Base-by-base conservation (phyloP, 2,797 vertebrate species). In the Sebastes elongatus region DNA sequence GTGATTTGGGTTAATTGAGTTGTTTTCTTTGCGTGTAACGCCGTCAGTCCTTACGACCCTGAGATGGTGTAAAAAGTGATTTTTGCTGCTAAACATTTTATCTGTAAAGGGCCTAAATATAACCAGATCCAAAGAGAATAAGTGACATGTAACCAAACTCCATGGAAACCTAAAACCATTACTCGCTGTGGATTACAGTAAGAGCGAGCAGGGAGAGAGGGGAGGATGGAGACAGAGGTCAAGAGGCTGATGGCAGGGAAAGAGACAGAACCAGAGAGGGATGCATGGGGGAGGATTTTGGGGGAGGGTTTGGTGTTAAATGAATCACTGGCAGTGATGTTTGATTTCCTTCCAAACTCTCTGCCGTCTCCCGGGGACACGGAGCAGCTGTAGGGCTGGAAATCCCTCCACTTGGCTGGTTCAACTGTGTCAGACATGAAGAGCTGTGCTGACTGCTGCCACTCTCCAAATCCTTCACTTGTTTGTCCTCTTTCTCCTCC, bases 331-430 rank as follows among this genome's bases (percentile, higher is more conserved):
- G 71, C 85, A 76, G 73, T 18, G 42, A 80, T 74, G 80, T 89
- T 86, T 88, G 87, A 89, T 88, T 89, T 83, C 49, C 55, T 62
- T 90, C 88, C 89, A 89, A 80, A 71, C 74, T 74, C 73, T 68
- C 53, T 63, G 42, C 75, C 68, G 72, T 69, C 78, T 91, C 80
- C 82, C 22, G 52, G 82, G 70, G 70, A 77, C 53, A 16, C 63
- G 3, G 75, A 89, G 81, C 89, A 89, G 89, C 89, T 91, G 89
- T 67, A 42, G 74, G 71, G 75, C 70, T 69, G 84, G 73, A 89
- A 88, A 85, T 81, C 88, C 80, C 84, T 52, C 9, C 56, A 3
- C 60, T 85, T 63, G 76, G 74, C 82, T 42, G 66, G n/a, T 63
- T 22, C 62, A 81, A 80, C 75, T 60, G 80, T 83, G 82, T 86